Conservation (phyloP, 92 coral and sea anemone species). For the Porites cylindrica region DNA sequence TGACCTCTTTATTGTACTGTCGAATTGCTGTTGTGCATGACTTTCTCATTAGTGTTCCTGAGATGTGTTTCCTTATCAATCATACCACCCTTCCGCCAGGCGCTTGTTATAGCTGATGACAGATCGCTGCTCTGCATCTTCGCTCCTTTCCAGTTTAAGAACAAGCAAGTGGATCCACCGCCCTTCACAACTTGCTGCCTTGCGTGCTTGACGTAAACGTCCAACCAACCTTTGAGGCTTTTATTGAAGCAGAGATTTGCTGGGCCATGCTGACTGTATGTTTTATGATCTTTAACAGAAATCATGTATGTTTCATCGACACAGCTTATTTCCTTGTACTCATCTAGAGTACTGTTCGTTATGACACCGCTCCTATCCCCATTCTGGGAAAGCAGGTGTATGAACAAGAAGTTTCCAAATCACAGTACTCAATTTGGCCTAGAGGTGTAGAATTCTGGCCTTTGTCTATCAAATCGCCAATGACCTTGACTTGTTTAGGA, state of each 20-base stretch:
- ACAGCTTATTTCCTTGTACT: slow-evolving; percentile 20
- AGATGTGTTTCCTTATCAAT: slow-evolving; percentile 8
- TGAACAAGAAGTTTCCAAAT: slow-evolving; percentile 32
- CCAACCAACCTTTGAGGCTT: slow-evolving; percentile 12
- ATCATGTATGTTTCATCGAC: not conserved
- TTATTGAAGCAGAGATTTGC: slow-evolving; percentile 19
- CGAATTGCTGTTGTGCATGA: slow-evolving; percentile 29
- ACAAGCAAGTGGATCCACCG: not conserved
- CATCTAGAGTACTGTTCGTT: slow-evolving; percentile 17
- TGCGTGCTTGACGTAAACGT: not conserved
- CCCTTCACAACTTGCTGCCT: not conserved
- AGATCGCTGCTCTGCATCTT: slow-evolving; percentile 24
- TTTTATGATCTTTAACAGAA: slow-evolving; percentile 10
- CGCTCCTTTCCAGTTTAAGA: slow-evolving; percentile 17
- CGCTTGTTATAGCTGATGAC: slow-evolving; percentile 17
- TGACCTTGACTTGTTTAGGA: slow-evolving; percentile 2
- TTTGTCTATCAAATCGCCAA: not conserved
- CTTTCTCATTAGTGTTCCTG: slow-evolving; percentile 30
- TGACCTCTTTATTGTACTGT: slow-evolving; percentile 1
- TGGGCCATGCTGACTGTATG: slow-evolving; percentile 4
- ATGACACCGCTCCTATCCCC: slow-evolving; percentile 24
- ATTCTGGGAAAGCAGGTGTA: slow-evolving; percentile 11
- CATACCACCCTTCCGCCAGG: slow-evolving; percentile 29
- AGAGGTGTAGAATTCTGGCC: not conserved
- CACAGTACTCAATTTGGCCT: slow-evolving; percentile 29